Base-by-base conservation (phyloP, 2,797 vertebrate genomes). In the Aselliscus stoliczkanus region DNA sequence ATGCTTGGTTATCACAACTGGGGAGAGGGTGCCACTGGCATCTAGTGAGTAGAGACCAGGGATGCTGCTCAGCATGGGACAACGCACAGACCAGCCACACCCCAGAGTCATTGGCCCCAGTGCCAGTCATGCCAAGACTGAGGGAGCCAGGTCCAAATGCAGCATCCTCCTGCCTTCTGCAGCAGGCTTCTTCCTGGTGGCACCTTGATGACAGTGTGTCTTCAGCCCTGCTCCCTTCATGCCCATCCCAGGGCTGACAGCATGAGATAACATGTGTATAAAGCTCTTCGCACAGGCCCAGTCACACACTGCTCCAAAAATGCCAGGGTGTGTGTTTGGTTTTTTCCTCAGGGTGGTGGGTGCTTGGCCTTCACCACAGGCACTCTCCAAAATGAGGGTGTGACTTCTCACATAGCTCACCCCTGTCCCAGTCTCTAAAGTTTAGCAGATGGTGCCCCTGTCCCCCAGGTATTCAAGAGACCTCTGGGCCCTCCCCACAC, bases 71-170 rank as follows among this genome's bases (percentile, higher is more conserved):
- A 1, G 1, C 21, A 11, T 25, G 34, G 34, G 0, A 2, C 5
- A 0, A 25, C 1, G 1, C 23, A 1, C 5, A 34, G 34, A 14
- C 4, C 1, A 2, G 44, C 8, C n/a, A 17, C 37, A 2, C 12
- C 17, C 17, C 15, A 39, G 52, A 34, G 1, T 14, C 31, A 1
- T 0, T 56, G 2, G 2, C 42, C 58, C 20, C 21, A 0, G 10
- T 6, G 31, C 13, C 17, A 0, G 1, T 13, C 5, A 37, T 0
- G 9, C 44, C 1, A 0, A 0, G 5, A 17, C 7, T 42, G 17
- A 21, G 12, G 60, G 27, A 12, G 15, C 52, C 50, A 52, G 31
- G 73, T 11, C 50, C 14, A 20, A 1, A 15, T 17, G 13, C 10
- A 15, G 60, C 60, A 15, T 29, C 29, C 29, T 31, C 29, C 4